A percentile compares a stretch with the other conserved stretches of the same genome.
Evolutionary conservation across 2,113 vertebrate genomes (phyloP).

Genomic region (Chloropsis hardwickii): DNA sequence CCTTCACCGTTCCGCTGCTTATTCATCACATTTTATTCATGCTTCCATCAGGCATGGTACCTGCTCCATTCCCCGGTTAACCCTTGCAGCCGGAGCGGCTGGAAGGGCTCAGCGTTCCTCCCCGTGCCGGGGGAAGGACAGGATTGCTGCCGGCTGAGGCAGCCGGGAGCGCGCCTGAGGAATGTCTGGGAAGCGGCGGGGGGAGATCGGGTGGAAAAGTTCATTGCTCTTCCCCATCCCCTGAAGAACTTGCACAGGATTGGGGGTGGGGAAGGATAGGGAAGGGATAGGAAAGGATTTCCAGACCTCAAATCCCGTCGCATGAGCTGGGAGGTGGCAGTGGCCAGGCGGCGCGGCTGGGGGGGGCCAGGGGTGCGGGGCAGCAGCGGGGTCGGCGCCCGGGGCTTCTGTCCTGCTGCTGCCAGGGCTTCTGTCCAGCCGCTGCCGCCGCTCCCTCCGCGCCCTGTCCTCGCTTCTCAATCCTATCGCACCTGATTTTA

Average conservation of each 20-base stretch:
- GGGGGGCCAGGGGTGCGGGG: neutral
- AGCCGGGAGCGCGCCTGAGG: neutral
- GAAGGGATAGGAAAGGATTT: neutral
- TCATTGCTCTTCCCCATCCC: neutral
- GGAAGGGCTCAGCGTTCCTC: neutral
- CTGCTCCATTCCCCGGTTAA: neutral
- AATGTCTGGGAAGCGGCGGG: neutral
- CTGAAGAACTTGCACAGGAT: neutral
- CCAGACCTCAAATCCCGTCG: neutral
- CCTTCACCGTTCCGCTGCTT: neutral
- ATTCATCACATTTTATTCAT: neutral
- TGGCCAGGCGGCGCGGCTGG: neutral
- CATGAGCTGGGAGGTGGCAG: neutral
- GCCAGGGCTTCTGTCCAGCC: neutral
- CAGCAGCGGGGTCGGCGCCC: neutral
- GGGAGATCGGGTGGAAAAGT: slow-evolving; percentile 14
- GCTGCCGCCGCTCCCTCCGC: neutral
- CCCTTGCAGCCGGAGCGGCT: neutral
- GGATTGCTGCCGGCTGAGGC: neutral
- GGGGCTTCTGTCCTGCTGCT: neutral
- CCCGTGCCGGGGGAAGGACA: neutral
- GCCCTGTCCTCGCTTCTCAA: neutral
- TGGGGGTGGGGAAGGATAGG: neutral
- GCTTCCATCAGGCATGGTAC: neutral
- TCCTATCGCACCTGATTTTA: neutral